Percentiles rank a stretch among this genome's conserved stretches.
These are phyloP conservation scores for Uloborus plumipes DNA, from an alignment of 2,888 invertebrate genomes.

Conservation along the genomic window DNA sequence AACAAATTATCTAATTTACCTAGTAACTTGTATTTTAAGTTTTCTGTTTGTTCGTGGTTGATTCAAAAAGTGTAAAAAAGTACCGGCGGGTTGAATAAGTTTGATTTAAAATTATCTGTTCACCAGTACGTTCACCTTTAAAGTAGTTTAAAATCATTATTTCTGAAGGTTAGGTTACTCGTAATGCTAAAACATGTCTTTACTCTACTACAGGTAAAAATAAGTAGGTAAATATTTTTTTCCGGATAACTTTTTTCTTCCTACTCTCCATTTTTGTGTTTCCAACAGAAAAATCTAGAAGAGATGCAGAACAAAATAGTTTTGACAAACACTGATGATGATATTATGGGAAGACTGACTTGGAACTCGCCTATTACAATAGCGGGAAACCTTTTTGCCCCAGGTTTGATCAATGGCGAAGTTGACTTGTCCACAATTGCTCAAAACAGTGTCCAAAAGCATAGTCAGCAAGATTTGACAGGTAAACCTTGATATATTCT, in stretches of 20 bases:
- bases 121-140: too few species aligned
- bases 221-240: too few species aligned
- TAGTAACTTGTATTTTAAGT: too few species aligned
- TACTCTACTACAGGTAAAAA: too few species aligned
- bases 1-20: too few species aligned
- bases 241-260: not conserved
- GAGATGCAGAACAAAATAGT: conserved; percentile 19
- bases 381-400: conserved; percentile 11
- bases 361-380: not conserved
- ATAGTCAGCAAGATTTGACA: conserved; percentile 26
- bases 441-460: conserved; percentile 7
- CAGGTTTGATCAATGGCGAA: conserved; percentile 15
- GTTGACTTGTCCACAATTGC: conserved; percentile 3
- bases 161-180: too few species aligned
- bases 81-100: too few species aligned
- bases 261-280: not conserved
- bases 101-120: too few species aligned
- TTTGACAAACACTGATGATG: conserved; percentile 5
- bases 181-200: too few species aligned
- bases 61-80: too few species aligned
- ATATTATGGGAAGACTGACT: not conserved
- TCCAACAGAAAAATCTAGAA: conserved; percentile 23
- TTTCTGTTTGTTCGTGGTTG: too few species aligned
- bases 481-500: conserved; percentile 3
- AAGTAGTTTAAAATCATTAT: too few species aligned